A percentile compares a stretch with the other conserved stretches of the same genome.
These are phyloP conservation scores for Adrianichthys oophorus DNA, from an alignment of 2,797 vertebrate species.

Conservation along the genomic window DNA sequence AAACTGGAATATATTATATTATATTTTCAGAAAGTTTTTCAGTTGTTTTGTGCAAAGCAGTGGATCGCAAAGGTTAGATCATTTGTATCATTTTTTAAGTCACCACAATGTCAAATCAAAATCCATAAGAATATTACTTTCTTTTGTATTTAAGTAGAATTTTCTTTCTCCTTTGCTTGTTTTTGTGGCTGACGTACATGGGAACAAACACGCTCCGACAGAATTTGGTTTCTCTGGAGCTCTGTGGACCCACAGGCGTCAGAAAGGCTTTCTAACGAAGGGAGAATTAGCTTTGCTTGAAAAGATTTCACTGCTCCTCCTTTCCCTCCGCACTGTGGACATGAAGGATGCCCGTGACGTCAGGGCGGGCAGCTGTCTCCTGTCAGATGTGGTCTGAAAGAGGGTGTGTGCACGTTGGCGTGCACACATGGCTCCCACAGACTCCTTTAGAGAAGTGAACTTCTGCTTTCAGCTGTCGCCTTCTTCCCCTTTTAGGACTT, in stretches of 20 bases:
- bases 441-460: conserved; percentile 38
- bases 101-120: no score
- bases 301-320: no score
- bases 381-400: conserved; percentile 51
- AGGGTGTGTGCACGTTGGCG: conserved; percentile 22
- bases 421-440: conserved; percentile 48
- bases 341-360: conserved; percentile 12
- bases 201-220: no score
- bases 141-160: no score
- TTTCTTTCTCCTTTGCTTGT: neutral
- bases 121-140: no score
- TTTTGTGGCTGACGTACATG: neutral
- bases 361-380: conserved; percentile 58
- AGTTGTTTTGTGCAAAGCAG: conserved; percentile 23
- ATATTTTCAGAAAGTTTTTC: conserved; percentile 3
- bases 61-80: neutral
- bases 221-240: no score
- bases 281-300: no score
- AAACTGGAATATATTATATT: neutral
- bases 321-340: neutral
- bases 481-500: conserved; percentile 32
- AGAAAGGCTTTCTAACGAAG: no score
- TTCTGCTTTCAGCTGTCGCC: conserved; percentile 62
- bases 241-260: no score
- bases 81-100: no score